Conservation (phyloP, 92 coral and sea anemone species). For the Meandrina meandrites region DNA sequence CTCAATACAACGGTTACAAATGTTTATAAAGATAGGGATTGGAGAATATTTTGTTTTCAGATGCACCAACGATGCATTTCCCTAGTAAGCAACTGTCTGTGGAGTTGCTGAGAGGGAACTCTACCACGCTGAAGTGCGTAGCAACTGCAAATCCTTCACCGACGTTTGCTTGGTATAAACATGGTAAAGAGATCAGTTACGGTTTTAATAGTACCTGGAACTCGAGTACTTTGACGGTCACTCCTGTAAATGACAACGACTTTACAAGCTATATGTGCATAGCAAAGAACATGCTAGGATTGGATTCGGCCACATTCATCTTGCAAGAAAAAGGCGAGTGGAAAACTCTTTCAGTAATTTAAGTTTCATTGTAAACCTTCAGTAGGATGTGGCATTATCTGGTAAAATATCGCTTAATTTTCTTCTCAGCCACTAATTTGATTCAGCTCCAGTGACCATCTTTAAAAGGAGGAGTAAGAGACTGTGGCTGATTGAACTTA, state of each 20-base stretch:
- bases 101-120: slow-evolving; percentile 11
- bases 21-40: neutral
- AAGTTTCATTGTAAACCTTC: no score
- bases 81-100: slow-evolving; percentile 18
- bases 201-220: slow-evolving; percentile 8
- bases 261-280: slow-evolving; percentile 52
- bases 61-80: slow-evolving; percentile 45
- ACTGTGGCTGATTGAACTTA: no score
- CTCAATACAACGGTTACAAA: neutral
- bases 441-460: no score
- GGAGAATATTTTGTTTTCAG: slow-evolving; percentile 15
- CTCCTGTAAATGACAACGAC: slow-evolving; percentile 18
- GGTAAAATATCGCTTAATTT: no score
- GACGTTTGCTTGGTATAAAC: slow-evolving; percentile 33
- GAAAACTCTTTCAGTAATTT: neutral
- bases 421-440: no score
- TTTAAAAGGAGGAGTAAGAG: no score
- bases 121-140: slow-evolving; percentile 32
- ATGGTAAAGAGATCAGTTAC: neutral
- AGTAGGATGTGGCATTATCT: no score
- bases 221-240: slow-evolving; percentile 13
- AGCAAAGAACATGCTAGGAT: slow-evolving; percentile 53
- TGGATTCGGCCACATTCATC: slow-evolving; percentile 37
- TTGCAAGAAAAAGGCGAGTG: neutral
- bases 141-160: slow-evolving; percentile 60